These are phyloP conservation scores for Zoanthus sansibaricus DNA, from an alignment of 92 coral and sea anemone genomes.

Conservation along the genomic window DNA sequence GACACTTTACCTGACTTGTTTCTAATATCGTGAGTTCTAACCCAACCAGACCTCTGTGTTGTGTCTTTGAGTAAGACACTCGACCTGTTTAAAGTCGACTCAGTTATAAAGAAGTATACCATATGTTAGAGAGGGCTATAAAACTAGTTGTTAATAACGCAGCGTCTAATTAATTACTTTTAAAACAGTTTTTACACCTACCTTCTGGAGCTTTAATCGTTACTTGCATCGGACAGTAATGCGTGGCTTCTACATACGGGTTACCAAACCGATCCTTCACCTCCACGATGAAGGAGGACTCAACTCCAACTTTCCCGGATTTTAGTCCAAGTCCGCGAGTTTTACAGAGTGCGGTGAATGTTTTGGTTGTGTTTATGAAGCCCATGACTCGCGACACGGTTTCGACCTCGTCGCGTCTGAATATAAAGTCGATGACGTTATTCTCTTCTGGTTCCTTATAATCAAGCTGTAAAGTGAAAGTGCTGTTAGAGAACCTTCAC, in stretches of 20 bases:
- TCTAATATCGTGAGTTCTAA: no score
- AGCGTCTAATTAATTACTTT: no score
- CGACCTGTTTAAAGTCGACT: no score
- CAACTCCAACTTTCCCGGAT: constrained; percentile 93
- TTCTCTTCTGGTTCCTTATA: constrained; percentile 92
- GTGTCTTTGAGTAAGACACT: no score
- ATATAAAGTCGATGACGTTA: constrained; percentile 86
- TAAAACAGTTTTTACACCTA: background rate
- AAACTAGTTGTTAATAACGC: no score
- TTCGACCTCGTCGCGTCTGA: constrained; percentile 71
- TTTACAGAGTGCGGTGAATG: constrained; percentile 75
- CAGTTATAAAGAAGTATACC: no score
- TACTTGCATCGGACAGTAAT: constrained; percentile 76
- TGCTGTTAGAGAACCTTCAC: background rate
- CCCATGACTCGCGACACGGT: constrained; percentile 81
- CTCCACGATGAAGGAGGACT: constrained; percentile 69
- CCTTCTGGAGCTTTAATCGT: constrained; percentile 86
- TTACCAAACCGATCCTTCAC: constrained; percentile 85
- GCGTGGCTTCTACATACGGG: constrained; percentile 80
- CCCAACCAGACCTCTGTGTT: no score
- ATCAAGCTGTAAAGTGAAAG: constrained; percentile 56
- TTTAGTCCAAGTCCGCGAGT: constrained; percentile 77
- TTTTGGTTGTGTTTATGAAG: constrained; percentile 74
- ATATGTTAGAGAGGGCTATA: no score
- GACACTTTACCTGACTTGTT: no score